Conservation (phyloP, 2,113 vertebrate species). For the Zosterops borbonicus region DNA sequence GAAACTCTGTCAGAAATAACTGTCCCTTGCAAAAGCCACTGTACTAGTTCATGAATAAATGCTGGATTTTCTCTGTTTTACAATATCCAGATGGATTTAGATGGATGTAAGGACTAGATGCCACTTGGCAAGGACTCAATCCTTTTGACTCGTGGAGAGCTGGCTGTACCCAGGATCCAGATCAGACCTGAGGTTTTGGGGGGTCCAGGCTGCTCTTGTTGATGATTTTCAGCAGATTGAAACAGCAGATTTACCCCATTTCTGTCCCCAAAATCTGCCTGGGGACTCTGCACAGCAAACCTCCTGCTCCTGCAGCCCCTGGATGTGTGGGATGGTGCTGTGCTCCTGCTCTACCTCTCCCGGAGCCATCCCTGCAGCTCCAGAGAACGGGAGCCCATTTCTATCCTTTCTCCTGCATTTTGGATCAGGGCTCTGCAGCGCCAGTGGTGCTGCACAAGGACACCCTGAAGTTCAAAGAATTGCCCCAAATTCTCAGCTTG, state of each 20-base stretch:
- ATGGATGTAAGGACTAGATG: background rate
- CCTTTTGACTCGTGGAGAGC: background rate
- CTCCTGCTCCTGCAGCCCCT: background rate
- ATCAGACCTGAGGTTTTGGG: background rate
- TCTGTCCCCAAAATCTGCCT: background rate
- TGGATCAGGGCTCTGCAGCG: background rate
- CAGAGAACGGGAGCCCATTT: background rate
- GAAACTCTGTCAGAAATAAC: background rate
- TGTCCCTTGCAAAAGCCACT: background rate
- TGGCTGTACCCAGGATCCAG: accelerated
- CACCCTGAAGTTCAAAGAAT: background rate
- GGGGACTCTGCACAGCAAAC: background rate
- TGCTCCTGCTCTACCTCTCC: background rate
- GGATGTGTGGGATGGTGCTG: too few relatives aligned
- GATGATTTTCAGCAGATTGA: background rate
- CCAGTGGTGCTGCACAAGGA: background rate
- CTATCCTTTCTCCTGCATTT: background rate
- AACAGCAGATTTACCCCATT: background rate
- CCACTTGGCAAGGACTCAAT: background rate
- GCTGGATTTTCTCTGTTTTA: background rate
- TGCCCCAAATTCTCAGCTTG: background rate
- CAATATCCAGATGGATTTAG: background rate
- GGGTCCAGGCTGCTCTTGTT: too few relatives aligned
- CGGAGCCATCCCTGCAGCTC: background rate
- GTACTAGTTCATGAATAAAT: background rate